phyloP scores from a whole-genome alignment of 2,797 vertebrate species.

The Bradypus variegatus region DNA sequence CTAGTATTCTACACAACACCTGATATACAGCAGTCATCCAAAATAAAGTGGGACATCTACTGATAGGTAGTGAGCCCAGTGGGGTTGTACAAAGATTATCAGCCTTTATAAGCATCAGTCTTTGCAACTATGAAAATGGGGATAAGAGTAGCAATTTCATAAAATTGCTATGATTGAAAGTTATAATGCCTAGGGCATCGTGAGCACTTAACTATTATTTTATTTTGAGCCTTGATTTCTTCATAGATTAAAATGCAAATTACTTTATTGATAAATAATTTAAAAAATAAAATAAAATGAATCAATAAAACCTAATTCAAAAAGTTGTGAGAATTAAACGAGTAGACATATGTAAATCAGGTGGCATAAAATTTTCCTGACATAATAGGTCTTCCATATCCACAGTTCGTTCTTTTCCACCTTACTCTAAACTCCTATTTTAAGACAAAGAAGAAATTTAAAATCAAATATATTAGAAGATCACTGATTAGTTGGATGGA shows the following conservation, averaged over 20 bases:
- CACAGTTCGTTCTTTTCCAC: neutral
- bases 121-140: neutral
- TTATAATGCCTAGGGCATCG: neutral
- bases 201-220: neutral
- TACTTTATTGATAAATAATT: too few species aligned
- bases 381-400: neutral
- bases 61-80: neutral
- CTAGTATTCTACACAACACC: neutral
- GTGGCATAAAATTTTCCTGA: neutral
- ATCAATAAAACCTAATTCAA: conserved; percentile 23
- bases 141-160: neutral
- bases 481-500: neutral
- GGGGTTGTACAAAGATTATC: neutral
- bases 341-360: neutral
- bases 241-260: neutral
- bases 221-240: neutral
- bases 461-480: conserved; percentile 1
- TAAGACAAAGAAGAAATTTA: neutral
- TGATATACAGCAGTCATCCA: neutral
- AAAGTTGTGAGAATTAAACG: neutral
- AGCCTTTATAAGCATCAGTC: neutral
- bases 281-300: too few species aligned
- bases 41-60: neutral
- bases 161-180: neutral
- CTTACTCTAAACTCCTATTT: neutral